Evolutionary conservation across 64 coral and sea anemone species (phyloP).

Genomic region (Trachythela sp.): DNA sequence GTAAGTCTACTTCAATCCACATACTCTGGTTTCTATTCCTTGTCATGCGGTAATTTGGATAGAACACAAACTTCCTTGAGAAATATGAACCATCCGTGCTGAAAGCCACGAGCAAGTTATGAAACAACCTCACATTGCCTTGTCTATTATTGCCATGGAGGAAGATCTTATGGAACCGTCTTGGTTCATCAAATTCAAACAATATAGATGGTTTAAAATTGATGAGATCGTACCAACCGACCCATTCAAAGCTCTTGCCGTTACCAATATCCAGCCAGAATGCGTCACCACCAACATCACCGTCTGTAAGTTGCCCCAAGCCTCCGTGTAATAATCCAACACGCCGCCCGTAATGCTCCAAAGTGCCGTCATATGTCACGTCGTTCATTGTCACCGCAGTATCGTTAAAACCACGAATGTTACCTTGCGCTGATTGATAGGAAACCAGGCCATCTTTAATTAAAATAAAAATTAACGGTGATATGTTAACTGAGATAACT

Average conservation of each 20-base stretch:
- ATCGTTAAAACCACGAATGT: not conserved
- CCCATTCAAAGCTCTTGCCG: conserved; percentile 6
- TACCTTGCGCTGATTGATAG: not conserved
- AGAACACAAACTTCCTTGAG: conserved; percentile 13
- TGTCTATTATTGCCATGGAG: not conserved
- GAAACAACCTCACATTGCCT: not conserved
- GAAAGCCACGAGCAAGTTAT: not conserved
- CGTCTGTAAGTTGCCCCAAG: not conserved
- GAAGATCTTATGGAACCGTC: conserved; percentile 6
- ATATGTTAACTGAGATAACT: not conserved
- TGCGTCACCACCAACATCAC: conserved; percentile 4
- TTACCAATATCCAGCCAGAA: not conserved
- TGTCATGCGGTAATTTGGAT: not conserved
- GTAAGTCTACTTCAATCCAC: conserved; percentile 12
- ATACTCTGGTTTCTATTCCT: not conserved
- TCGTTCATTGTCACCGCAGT: not conserved
- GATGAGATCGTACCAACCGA: not conserved
- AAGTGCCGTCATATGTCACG: not conserved
- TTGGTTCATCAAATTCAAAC: not conserved
- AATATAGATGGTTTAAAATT: not conserved
- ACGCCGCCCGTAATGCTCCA: not conserved
- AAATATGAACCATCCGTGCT: not conserved
- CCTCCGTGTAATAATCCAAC: not conserved
- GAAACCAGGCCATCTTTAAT: not conserved
- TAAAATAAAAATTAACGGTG: not conserved